Conservation (phyloP, 1,140 invertebrate genomes). For the Bombus ignitus region DNA sequence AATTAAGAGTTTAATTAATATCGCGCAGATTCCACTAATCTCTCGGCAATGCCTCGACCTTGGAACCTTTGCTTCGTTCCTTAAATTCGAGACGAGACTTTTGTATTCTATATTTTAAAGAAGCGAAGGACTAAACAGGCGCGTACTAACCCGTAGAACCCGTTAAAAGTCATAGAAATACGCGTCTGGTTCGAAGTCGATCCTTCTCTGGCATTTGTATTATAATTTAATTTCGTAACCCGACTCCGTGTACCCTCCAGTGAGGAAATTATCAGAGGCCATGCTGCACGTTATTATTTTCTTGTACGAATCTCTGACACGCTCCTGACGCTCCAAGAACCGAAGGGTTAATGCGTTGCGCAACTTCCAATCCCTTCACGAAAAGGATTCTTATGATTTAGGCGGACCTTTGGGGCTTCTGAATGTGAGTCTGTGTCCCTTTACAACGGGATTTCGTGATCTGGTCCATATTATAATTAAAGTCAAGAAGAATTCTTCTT, state of each 20-base stretch:
- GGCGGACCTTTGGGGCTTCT: not conserved
- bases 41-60: not conserved
- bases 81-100: not conserved
- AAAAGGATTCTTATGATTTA: not conserved
- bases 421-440: no score
- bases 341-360: not conserved
- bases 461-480: not conserved
- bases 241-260: slow-evolving; percentile 65
- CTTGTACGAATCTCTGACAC: slow-evolving; percentile 38
- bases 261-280: slow-evolving; percentile 59
- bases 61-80: no score
- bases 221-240: slow-evolving; percentile 80
- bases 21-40: not conserved
- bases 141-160: slow-evolving; percentile 34
- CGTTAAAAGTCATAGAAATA: slow-evolving; percentile 52
- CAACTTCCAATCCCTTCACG: not conserved
- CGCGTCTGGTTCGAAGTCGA: slow-evolving; percentile 35
- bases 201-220: slow-evolving; percentile 56
- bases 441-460: not conserved
- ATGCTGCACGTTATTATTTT: slow-evolving; percentile 53
- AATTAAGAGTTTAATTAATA: slow-evolving; percentile 32
- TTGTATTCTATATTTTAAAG: slow-evolving; percentile 58
- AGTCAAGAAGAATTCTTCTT: not conserved
- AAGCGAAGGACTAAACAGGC: slow-evolving; percentile 13
- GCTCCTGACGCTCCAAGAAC: not conserved